Evolutionary conservation across 1,140 invertebrate species (phyloP).

Genomic region (Drosophila trapezifrons): DNA sequence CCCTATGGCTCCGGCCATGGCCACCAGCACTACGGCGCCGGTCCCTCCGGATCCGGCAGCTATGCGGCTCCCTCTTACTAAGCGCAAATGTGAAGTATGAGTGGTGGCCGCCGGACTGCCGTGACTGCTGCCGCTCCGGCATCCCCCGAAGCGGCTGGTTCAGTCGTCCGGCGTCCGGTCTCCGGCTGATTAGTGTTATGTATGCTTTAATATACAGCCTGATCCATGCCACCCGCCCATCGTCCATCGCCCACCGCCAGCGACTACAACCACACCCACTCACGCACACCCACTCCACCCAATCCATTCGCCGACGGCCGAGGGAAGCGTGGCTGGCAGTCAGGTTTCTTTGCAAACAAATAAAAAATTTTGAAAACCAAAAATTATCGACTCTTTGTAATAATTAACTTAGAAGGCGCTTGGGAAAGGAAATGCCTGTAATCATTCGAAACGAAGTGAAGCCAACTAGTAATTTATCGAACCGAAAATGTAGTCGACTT

Average conservation of each 20-base stretch:
- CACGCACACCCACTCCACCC: conserved; percentile 32
- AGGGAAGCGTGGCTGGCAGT: conserved; percentile 34
- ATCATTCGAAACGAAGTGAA: too few species aligned
- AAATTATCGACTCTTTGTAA: not conserved
- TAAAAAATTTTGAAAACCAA: conserved; percentile 60
- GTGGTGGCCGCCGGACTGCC: not conserved
- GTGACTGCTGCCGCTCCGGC: conserved; percentile 32
- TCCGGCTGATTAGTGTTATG: conserved; percentile 51
- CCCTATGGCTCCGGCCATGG: conserved; percentile 51
- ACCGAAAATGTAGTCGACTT: too few species aligned
- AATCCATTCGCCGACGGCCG: conserved; percentile 17
- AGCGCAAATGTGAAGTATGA: not conserved
- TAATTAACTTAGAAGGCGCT: too few species aligned
- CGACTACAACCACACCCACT: conserved; percentile 4
- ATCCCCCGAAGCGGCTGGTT: conserved; percentile 36
- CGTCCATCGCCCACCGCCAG: conserved; percentile 9
- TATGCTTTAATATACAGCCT: conserved; percentile 56
- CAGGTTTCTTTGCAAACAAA: conserved; percentile 73
- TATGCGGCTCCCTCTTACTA: conserved; percentile 63
- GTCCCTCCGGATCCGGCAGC: conserved; percentile 42
- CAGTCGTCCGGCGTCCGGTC: conserved; percentile 28
- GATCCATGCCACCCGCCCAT: conserved; percentile 37
- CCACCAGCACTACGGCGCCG: conserved; percentile 53
- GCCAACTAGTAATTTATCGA: too few species aligned
- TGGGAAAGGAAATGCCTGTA: too few species aligned